Evolutionary conservation across 1,140 invertebrate genomes (phyloP).

Genomic region (Rhizoglyphus robini): DNA sequence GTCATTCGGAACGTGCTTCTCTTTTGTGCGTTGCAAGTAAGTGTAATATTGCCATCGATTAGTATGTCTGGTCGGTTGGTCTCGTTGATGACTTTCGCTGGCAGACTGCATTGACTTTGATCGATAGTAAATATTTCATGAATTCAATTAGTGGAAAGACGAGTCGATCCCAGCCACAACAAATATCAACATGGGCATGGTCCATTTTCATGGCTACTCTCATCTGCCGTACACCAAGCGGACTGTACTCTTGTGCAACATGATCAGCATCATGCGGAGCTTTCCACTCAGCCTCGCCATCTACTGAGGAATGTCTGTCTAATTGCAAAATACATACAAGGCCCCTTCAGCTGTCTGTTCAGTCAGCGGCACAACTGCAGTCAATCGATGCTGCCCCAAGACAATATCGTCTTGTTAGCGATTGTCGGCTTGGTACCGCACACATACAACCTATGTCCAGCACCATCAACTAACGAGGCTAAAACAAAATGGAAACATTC

Average conservation of each 20-base stretch:
- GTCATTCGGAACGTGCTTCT: conserved; percentile 75
- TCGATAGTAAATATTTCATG: no score
- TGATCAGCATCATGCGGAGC: conserved; percentile 73
- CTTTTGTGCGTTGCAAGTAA: conserved; percentile 56
- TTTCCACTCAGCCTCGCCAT: conserved; percentile 91
- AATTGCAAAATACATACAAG: conserved; percentile 75
- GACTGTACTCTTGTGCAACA: conserved; percentile 74
- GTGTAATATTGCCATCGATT: no score
- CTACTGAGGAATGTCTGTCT: conserved; percentile 84
- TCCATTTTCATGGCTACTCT: conserved; percentile 42
- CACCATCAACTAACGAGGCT: not conserved
- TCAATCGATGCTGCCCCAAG: not conserved
- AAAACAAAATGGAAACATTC: conserved; percentile 8
- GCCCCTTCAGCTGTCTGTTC: not conserved
- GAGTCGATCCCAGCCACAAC: no score
- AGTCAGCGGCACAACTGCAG: not conserved
- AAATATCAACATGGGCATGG: conserved; percentile 47
- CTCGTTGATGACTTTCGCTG: no score
- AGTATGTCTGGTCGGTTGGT: no score
- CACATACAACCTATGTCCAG: not conserved
- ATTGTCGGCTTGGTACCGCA: not conserved
- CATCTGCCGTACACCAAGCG: conserved; percentile 62
- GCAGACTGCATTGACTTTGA: no score
- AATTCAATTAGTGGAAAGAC: no score
- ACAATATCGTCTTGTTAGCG: not conserved